Evolutionary conservation across 1,140 invertebrate genomes (phyloP), one percentile per base, ranked within the genome.

Genomic region (Spodoptera litura): DNA sequence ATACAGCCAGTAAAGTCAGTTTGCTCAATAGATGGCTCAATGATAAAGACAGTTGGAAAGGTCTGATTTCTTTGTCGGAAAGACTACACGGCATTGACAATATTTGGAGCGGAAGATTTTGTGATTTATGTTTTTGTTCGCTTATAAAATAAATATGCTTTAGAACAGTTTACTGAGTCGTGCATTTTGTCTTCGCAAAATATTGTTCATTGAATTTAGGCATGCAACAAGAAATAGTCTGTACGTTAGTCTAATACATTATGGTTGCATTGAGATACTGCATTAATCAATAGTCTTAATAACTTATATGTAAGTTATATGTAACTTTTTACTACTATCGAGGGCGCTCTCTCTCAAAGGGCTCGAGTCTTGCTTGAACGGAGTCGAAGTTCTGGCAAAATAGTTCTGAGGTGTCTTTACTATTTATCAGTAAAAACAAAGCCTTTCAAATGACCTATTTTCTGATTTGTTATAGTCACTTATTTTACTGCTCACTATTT

Each of bases 21-120:
- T 55, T 53, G 51, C 51, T 62, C 73, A 76, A 76, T 76, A 61
- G 73, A 64, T 53, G 73, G 73, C 73, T 55, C 73, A 76, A 76
- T 76, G 61, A 76, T 76, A 76, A 74, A 74, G 73, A 64, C 73
- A 59, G 71, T 74, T 61, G 13, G 59, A 76, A 76, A 53, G 44
- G 73, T 35, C 73, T 64, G 73, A 76, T 76, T 76, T 55, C 73
- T 76, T 76, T 76, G 73, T 76, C 49, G 73, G 59, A 49, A 35
- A 61, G 71, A 71, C 44, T 75, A 75, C 49, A 76, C 58, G 35
- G 73, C 73, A 64, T 55, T 76, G 44, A 76, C 49, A 76, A 53
- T 64, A 76, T 76, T 62, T 76, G 61, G 73, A 64, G 73, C 59
- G 59, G 73, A 76, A 76, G 49, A 76, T 76, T 76, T 76, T 74